Percentiles rank a stretch among this genome's conserved stretches.
phyloP scores from a whole-genome alignment of 2,797 vertebrate species.

The Rhinoraja longicauda region DNA sequence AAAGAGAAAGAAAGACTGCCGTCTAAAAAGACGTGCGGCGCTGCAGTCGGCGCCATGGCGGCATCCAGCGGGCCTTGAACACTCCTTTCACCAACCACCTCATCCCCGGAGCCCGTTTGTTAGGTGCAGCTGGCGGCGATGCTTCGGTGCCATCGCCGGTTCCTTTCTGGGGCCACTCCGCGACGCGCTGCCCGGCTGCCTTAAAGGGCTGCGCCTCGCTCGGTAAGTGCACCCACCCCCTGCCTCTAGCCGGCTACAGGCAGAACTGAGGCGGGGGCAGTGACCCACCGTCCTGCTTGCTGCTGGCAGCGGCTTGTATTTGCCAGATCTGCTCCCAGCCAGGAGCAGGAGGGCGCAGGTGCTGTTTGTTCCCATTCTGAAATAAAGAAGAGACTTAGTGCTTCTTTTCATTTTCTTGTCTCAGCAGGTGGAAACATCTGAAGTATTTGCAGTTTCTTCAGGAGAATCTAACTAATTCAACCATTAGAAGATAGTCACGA shows the following conservation, averaged over 20 bases:
- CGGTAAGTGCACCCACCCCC: background rate
- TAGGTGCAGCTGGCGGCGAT: background rate
- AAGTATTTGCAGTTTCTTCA: constrained; percentile 38
- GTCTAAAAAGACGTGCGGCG: too few relatives aligned
- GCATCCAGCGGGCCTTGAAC: background rate
- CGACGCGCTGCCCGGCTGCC: background rate
- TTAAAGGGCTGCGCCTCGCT: background rate
- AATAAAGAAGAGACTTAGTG: background rate
- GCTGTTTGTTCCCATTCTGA: background rate
- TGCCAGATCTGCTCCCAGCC: background rate
- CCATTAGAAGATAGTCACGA: too few relatives aligned
- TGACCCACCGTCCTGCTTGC: background rate
- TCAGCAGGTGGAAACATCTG: constrained; percentile 40
- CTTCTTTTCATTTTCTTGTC: background rate
- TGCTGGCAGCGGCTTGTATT: background rate
- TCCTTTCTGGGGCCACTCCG: background rate
- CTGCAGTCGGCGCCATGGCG: background rate
- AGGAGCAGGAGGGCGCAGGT: background rate
- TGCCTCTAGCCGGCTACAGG: background rate
- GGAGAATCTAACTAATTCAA: constrained; percentile 22
- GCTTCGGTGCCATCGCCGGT: background rate
- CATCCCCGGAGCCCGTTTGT: too few relatives aligned
- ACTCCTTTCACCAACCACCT: background rate
- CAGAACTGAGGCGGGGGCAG: background rate
- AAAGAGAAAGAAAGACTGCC: too few relatives aligned